phyloP scores from a whole-genome alignment of 2,797 vertebrate species.

The Sebastes hopkinsi region DNA sequence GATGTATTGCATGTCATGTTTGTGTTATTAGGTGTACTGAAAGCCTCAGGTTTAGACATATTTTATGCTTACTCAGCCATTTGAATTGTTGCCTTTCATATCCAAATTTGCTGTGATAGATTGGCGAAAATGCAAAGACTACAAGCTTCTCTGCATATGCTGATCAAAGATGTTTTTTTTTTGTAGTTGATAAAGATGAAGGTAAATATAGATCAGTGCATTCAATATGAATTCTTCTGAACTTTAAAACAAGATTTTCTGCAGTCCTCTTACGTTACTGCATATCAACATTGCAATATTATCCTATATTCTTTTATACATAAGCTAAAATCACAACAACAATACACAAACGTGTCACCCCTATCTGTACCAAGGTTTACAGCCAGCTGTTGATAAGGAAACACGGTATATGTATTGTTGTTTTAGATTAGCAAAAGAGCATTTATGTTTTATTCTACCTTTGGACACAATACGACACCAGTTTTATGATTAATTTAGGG shows the following conservation, averaged over 20 bases:
- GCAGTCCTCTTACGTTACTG: not conserved
- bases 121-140: slow-evolving; percentile 87
- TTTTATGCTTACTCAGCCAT: slow-evolving; percentile 96
- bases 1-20: slow-evolving; percentile 93
- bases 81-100: slow-evolving; percentile 93
- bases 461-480: not conserved
- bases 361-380: not conserved
- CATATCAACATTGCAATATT: not conserved
- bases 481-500: not conserved
- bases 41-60: slow-evolving; percentile 84
- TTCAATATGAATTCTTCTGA: not conserved
- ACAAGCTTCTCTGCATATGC: slow-evolving; percentile 79
- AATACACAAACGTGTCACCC: not conserved
- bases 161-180: slow-evolving; percentile 52
- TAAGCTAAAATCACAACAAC: not conserved
- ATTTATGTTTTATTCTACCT: not conserved
- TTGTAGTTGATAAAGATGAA: slow-evolving; percentile 21
- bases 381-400: not conserved
- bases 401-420: not conserved
- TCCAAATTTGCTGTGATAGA: slow-evolving; percentile 92
- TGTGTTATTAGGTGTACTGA: slow-evolving; percentile 85
- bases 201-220: slow-evolving; percentile 26
- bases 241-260: not conserved
- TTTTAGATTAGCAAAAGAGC: not conserved
- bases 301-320: not conserved